Base-by-base conservation (phyloP, 2,797 vertebrate species). In the Pristis pectinata region DNA sequence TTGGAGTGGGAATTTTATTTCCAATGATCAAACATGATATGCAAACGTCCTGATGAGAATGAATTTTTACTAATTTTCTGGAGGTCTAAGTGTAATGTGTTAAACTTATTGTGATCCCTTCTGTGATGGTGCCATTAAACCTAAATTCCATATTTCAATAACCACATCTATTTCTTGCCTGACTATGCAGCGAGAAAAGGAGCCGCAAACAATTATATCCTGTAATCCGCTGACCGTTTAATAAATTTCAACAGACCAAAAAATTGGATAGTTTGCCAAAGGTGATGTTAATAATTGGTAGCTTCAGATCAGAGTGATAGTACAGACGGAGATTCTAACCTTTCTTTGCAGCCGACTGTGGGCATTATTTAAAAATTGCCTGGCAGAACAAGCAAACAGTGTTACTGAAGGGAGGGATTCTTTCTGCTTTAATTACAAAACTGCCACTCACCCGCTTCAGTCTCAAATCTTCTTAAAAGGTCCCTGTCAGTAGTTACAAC, bases 271-370 rank as follows among this genome's bases (percentile, higher is more conserved):
- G 15, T 56, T 87, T 64, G 87, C 56, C 85, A 61, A 64, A 89
- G 34, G 85, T 61, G 17, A 59, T 64, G 59, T n/a, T 72, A 93
- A 53, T 93, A 74, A 93, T 72, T 93, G 92, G n/a, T 74, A 74
- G 24, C 44, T 67, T 93, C 24, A 74, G 41, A 72, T 72, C 67
- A 0, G 15, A 74, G 10, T 49, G 30, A 8, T 53, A 53, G 24
- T 44, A 11, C 70, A 49, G 41, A 93, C 70, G 64, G 41, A 44
- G 92, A 93, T 53, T 49, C 67, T 93, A 70, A 93, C 91, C 64
- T 93, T 34, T 44, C n/a, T 44, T 27, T 6, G 22, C 67, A 74
- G 24, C 92, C 13, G 74, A 27, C 37, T 74, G 70, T 74, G 92
- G 70, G 13, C 49, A 34, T 72, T 93, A 49, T 53, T 72, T 72